A percentile compares a stretch with the other conserved stretches of the same genome.
phyloP scores from a whole-genome alignment of 1,140 invertebrate genomes.

The Medauroidea extradentata region DNA sequence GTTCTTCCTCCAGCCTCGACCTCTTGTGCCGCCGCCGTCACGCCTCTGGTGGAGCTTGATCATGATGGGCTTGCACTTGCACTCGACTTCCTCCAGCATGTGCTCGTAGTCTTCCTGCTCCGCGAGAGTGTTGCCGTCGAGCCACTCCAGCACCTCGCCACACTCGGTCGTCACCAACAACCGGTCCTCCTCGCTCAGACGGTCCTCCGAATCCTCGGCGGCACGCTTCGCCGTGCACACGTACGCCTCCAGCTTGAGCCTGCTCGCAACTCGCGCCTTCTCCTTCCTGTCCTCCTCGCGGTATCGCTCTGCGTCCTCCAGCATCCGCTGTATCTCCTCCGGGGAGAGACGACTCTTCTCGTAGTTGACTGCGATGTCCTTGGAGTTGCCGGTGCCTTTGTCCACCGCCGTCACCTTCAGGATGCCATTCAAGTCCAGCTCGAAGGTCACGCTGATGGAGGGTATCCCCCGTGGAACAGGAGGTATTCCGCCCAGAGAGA shows the following conservation, averaged over 20 bases:
- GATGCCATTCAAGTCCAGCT: constrained; percentile 33
- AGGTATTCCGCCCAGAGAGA: constrained; percentile 46
- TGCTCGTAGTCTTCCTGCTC: constrained; percentile 61
- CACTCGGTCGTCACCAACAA: constrained; percentile 46
- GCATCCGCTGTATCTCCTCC: constrained; percentile 57
- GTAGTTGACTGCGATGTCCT: constrained; percentile 53
- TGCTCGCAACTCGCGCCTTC: no score
- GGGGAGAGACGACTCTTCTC: constrained; percentile 52
- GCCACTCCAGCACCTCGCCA: constrained; percentile 52
- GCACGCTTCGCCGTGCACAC: constrained; percentile 63
- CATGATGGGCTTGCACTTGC: constrained; percentile 51
- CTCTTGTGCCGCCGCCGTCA: constrained; percentile 25
- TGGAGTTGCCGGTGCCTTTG: constrained; percentile 48
- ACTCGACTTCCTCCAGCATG: constrained; percentile 50
- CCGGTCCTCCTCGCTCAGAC: constrained; percentile 42
- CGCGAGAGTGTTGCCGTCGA: constrained; percentile 58
- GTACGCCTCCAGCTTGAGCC: constrained; percentile 49
- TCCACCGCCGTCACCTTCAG: constrained; percentile 52
- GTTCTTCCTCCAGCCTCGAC: no score
- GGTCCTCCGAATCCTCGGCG: constrained; percentile 40
- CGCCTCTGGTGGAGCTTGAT: constrained; percentile 44
- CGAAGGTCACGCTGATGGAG: constrained; percentile 47
- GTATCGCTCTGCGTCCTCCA: constrained; percentile 58
- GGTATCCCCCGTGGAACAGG: constrained; percentile 46
- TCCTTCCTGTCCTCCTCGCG: constrained; percentile 25